phyloP scores from a whole-genome alignment of 2,888 invertebrate genomes.

The Andrena haemorrhoa region DNA sequence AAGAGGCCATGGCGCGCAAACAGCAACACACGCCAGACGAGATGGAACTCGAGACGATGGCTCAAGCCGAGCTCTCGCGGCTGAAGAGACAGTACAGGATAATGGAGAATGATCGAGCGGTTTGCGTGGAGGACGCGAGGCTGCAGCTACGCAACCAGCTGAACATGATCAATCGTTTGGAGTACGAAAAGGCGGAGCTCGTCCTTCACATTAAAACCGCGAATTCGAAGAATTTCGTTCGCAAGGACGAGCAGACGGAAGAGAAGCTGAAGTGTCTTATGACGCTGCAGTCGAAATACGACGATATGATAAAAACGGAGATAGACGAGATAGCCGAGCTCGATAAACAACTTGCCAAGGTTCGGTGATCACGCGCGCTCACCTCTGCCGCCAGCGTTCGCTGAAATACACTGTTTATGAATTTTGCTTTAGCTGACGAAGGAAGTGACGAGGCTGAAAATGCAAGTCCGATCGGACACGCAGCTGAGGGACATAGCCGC shows the following conservation, averaged over 20 bases:
- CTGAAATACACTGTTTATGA: conserved; percentile 21
- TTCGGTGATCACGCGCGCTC: conserved; percentile 66
- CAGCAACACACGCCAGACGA: conserved; percentile 87
- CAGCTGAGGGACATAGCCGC: conserved; percentile 85
- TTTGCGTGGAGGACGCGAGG: conserved; percentile 90
- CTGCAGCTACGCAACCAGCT: conserved; percentile 88
- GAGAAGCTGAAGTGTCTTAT: conserved; percentile 86
- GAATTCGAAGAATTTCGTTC: conserved; percentile 87
- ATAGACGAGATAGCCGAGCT: conserved; percentile 86
- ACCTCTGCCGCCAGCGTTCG: not conserved
- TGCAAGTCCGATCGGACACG: conserved; percentile 85
- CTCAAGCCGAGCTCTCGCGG: conserved; percentile 91
- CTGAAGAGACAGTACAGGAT: conserved; percentile 93
- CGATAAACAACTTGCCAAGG: conserved; percentile 86
- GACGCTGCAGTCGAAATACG: conserved; percentile 86
- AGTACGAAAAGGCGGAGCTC: conserved; percentile 88
- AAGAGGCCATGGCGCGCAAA: conserved; percentile 77
- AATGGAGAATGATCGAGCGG: conserved; percentile 92
- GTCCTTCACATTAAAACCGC: conserved; percentile 87
- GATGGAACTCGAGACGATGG: conserved; percentile 91
- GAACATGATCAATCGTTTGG: conserved; percentile 87
- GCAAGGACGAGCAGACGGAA: conserved; percentile 86
- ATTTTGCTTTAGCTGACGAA: conserved; percentile 83
- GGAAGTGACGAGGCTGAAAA: conserved; percentile 83
- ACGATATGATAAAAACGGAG: conserved; percentile 86